Evolutionary conservation across 2,113 vertebrate species (phyloP), one percentile per base, ranked within the genome.

Genomic region (Eulemur macaco): DNA sequence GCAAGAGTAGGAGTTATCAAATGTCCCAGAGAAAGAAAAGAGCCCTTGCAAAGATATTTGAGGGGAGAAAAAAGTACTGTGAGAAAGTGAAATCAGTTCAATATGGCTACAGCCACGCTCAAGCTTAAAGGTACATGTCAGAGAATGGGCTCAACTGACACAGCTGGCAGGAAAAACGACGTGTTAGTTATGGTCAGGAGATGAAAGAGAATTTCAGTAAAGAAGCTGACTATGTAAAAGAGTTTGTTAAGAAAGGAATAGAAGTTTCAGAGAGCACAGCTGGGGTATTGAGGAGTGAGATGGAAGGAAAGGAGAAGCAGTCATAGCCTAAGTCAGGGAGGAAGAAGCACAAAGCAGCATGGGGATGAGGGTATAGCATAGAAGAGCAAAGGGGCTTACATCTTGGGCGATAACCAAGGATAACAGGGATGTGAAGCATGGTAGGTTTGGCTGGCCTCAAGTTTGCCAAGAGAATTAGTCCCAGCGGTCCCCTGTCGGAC

Each of bases 351-450:
- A 52, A 63, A 93, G 74, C 68, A 92, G 71, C 69, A 82, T 1
- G 9, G 39, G 9, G 12, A 52, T 34, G n/a, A 56, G 34, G 31
- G 18, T 31, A 82, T 2, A 25, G 54, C 73, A 58, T 4, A 96
- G 9, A 86, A 93, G 80, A 92, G 86, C 86, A 91, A 96, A 91
- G 45, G 37, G 77, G 94, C 87, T 97, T 96, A 97, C 96, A 95
- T 93, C 91, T 78, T 74, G 86, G 93, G 83, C 77, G 85, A 63
- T 81, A 96, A 90, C 93, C 93, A 73, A 95, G 91, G 81, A 94
- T 83, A 88, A 96, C 85, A 13, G 95, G 94, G 47, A 95, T 88
- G 85, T 82, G 96, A 60, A 92, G 87, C 96, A 88, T 56, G 88
- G 87, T 39, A 76, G 74, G 71, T 96, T 89, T 73, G 93, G 88